Percentiles rank a stretch among this genome's conserved stretches.
phyloP scores from a whole-genome alignment of 2,797 vertebrate genomes.

The Artibeus jamaicensis region DNA sequence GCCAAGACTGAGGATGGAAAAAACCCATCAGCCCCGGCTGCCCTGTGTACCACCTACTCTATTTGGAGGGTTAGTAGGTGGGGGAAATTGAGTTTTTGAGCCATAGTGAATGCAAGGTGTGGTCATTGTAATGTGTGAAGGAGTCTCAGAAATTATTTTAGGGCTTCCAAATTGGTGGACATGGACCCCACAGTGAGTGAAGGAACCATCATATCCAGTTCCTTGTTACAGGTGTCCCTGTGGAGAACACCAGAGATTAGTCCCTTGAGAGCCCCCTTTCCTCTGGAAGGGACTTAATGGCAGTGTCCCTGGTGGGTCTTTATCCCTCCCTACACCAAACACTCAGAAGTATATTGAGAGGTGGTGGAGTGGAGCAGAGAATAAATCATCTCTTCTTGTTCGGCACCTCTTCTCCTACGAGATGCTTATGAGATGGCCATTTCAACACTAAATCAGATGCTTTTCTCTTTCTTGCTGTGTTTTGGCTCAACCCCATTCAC shows the following conservation, averaged over 20 bases:
- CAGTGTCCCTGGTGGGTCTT: too few relatives aligned
- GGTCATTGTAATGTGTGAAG: neutral
- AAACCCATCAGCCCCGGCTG: neutral
- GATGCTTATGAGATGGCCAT: neutral
- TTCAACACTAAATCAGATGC: neutral
- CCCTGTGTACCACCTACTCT: neutral
- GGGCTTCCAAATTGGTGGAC: neutral
- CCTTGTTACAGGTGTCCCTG: neutral
- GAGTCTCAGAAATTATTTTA: neutral
- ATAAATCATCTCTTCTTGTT: neutral
- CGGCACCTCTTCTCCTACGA: neutral
- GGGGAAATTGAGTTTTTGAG: neutral
- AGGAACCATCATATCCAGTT: rapidly evolving
- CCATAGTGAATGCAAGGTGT: neutral
- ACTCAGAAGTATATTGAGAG: too few relatives aligned
- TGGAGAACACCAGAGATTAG: neutral
- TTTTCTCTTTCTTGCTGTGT: neutral
- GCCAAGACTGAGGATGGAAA: too few relatives aligned
- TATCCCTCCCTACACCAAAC: too few relatives aligned
- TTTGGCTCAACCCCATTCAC: neutral
- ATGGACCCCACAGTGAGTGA: neutral
- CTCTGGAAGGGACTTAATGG: too few relatives aligned
- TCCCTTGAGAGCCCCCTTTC: rapidly evolving
- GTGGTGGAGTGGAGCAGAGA: neutral
- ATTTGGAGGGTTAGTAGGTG: neutral